Evolutionary conservation across 2,888 invertebrate genomes (phyloP).

Genomic region (Tetragnatha montana): DNA sequence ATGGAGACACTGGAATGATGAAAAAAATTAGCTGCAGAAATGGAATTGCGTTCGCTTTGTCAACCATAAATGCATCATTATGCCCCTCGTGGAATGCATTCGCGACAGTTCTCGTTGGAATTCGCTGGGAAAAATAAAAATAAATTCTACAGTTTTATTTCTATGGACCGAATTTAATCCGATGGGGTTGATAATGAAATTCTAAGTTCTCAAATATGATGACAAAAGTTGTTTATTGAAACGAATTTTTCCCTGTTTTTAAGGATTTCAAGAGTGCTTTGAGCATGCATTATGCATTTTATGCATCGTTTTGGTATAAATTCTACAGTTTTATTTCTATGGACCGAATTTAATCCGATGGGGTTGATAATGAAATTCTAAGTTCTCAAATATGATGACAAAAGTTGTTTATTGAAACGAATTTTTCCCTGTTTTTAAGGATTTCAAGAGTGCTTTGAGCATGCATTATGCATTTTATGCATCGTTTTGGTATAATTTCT

Average conservation of each 20-base stretch:
- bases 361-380: background rate
- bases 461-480: background rate
- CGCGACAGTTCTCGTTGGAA: background rate
- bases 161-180: background rate
- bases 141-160: background rate
- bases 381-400: background rate
- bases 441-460: background rate
- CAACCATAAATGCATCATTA: constrained; percentile 39
- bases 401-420: background rate
- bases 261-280: background rate
- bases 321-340: background rate
- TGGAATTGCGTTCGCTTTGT: constrained; percentile 27
- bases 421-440: background rate
- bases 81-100: constrained; percentile 14
- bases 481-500: too few species aligned
- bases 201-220: background rate
- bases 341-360: background rate
- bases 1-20: background rate
- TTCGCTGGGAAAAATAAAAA: background rate
- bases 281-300: background rate
- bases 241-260: background rate
- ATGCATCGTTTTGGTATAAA: background rate
- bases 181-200: background rate
- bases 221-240: background rate
- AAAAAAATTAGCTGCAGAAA: constrained; percentile 7